phyloP scores from a whole-genome alignment of 2,113 vertebrate genomes.

The Tylochromis polylepis region DNA sequence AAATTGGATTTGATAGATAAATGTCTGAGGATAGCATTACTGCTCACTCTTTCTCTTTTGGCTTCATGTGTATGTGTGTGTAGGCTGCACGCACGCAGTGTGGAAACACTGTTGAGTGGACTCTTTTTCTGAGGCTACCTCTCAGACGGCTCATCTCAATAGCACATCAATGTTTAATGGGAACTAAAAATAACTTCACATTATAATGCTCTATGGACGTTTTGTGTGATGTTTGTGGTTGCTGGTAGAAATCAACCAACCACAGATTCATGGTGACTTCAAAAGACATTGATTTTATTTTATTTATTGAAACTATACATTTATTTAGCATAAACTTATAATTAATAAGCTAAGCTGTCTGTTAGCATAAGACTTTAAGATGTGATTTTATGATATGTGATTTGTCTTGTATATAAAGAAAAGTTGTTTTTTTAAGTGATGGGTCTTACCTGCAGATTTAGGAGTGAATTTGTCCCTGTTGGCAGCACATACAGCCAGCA shows the following conservation, averaged over 20 bases:
- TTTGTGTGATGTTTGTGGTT: constrained; percentile 32
- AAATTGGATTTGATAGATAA: constrained; percentile 63
- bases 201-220: constrained; percentile 49
- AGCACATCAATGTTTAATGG: constrained; percentile 64
- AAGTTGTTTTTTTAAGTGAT: neutral
- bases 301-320: neutral
- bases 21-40: constrained; percentile 58
- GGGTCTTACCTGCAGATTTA: constrained; percentile 93
- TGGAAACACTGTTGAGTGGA: constrained; percentile 34
- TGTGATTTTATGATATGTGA: neutral
- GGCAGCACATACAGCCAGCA: constrained; percentile 95
- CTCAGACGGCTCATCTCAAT: constrained; percentile 59
- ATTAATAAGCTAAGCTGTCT: neutral
- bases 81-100: neutral
- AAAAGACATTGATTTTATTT: neutral
- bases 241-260: constrained; percentile 6
- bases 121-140: constrained; percentile 43
- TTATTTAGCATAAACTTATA: neutral
- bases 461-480: constrained; percentile 99
- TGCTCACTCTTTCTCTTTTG: neutral
- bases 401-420: neutral
- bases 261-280: neutral
- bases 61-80: neutral
- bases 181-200: constrained; percentile 60
- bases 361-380: neutral